Conservation (phyloP, 2,113 vertebrate species). For the Notechis scutatus region DNA sequence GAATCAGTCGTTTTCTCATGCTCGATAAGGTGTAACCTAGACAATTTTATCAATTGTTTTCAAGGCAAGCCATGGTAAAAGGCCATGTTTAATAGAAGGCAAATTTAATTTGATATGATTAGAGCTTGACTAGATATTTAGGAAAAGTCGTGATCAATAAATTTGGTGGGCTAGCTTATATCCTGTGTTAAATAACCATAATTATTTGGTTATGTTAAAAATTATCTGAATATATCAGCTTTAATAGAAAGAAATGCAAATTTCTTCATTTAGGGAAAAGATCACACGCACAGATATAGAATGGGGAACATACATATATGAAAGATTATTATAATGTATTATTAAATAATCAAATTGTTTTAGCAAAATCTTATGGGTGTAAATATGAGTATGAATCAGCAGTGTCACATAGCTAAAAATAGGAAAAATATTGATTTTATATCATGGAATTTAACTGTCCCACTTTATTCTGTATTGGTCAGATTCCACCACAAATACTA, state of each 20-base stretch:
- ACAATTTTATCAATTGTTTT: background rate
- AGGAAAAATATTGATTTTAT: background rate
- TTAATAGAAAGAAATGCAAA: background rate
- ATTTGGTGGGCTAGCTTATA: background rate
- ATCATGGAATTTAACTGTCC: background rate
- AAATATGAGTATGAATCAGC: background rate
- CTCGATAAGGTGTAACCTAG: background rate
- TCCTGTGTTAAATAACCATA: background rate
- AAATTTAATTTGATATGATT: background rate
- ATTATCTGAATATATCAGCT: background rate
- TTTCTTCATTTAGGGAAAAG: background rate
- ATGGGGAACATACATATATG: background rate
- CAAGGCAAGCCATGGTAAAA: background rate
- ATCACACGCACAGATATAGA: background rate
- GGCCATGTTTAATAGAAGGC: background rate
- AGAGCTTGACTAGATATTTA: background rate
- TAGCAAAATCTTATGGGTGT: background rate
- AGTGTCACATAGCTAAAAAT: background rate
- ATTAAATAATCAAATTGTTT: background rate
- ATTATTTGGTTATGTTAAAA: background rate
- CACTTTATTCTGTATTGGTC: background rate
- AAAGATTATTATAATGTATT: background rate
- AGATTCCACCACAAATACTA: background rate
- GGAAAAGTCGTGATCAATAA: background rate
- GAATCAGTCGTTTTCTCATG: background rate